Conservation (phyloP, 2,888 invertebrate genomes). For the Hedychridium roseum region DNA sequence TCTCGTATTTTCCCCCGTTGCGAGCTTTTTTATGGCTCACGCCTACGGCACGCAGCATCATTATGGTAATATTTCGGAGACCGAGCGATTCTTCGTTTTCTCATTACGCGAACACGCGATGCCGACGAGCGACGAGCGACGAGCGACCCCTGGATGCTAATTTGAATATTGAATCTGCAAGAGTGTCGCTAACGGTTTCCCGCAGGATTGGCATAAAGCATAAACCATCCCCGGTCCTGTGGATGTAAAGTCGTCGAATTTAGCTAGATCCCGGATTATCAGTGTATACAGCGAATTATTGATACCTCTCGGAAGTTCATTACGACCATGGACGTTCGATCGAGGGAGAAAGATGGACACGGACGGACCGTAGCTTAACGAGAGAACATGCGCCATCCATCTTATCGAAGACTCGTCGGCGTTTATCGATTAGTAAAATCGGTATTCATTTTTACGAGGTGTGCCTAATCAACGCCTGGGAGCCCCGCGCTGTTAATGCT, state of each 20-base stretch:
- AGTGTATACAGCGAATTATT: too few species aligned
- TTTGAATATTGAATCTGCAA: slow-evolving; percentile 62
- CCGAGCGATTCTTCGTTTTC: slow-evolving; percentile 37
- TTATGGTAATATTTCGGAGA: slow-evolving; percentile 44
- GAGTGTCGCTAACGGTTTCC: slow-evolving; percentile 60
- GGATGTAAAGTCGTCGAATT: slow-evolving; percentile 1
- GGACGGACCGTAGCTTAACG: slow-evolving; percentile 10
- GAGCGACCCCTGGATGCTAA: slow-evolving; percentile 44
- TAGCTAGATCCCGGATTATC: too few species aligned
- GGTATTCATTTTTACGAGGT: slow-evolving; percentile 45
- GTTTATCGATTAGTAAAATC: slow-evolving; percentile 43
- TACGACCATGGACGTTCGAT: background rate
- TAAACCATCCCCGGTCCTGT: slow-evolving; percentile 44
- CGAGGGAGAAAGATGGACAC: background rate
- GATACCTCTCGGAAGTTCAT: too few species aligned
- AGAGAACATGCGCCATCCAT: slow-evolving; percentile 4
- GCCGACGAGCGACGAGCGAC: slow-evolving; percentile 15
- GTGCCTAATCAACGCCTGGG: slow-evolving; percentile 42
- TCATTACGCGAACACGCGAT: slow-evolving; percentile 40
- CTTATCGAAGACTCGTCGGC: slow-evolving; percentile 15
- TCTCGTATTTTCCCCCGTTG: background rate
- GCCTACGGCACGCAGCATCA: slow-evolving; percentile 18
- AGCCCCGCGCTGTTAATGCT: slow-evolving; percentile 37
- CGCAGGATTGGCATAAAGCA: slow-evolving; percentile 57
- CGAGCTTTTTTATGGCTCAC: slow-evolving; percentile 10